Percentiles rank a stretch among this genome's conserved stretches.
Conservation (phyloP, 2,113 vertebrate species). For the human region DNA sequence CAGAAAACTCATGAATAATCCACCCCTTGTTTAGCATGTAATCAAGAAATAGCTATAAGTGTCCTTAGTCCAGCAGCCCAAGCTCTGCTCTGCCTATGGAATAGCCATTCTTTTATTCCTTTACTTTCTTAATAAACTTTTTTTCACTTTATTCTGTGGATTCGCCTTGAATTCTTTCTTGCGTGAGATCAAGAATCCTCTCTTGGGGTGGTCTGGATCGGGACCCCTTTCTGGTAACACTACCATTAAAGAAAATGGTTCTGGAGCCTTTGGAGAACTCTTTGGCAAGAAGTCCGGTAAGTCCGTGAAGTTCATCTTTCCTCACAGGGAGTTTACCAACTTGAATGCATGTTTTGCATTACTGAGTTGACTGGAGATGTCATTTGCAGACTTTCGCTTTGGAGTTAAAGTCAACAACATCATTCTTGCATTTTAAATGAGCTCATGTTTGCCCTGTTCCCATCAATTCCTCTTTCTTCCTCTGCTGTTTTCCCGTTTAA, state of each 20-base stretch:
- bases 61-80: too few species aligned
- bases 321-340: neutral
- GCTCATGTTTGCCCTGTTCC: neutral
- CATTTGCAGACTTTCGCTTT: neutral
- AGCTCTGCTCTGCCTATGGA: too few species aligned
- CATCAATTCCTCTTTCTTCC: neutral
- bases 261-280: neutral
- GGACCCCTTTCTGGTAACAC: too few species aligned
- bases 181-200: too few species aligned
- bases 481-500: neutral
- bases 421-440: neutral
- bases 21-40: too few species aligned
- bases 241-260: neutral
- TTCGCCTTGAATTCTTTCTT: too few species aligned
- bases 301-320: neutral
- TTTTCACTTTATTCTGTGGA: too few species aligned
- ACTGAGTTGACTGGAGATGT: neutral
- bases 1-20: too few species aligned
- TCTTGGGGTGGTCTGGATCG: too few species aligned
- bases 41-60: too few species aligned
- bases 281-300: conserved; percentile 20
- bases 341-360: neutral
- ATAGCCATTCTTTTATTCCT: too few species aligned
- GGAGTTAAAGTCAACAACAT: neutral
- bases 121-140: too few species aligned